Evolutionary conservation across 2,888 invertebrate species (phyloP).

Genomic region (Philaethria dido): DNA sequence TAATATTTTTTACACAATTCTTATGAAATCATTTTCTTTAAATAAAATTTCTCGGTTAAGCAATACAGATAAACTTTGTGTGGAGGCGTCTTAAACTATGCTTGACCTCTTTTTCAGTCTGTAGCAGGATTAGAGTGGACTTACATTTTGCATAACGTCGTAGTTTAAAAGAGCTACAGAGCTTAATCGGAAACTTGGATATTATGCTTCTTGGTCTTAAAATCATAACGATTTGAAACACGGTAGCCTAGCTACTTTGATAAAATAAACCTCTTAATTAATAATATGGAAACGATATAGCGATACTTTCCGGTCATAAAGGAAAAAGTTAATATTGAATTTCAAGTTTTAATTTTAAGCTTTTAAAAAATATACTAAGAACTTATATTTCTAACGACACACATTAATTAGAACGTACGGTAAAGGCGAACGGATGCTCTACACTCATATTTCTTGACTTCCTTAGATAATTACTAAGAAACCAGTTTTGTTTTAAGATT

Average conservation of each 20-base stretch:
- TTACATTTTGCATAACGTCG: conserved; percentile 41
- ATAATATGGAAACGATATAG: not conserved
- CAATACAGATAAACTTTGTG: conserved; percentile 27
- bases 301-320: not conserved
- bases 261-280: not conserved
- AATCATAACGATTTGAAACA: conserved; percentile 18
- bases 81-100: conserved; percentile 32
- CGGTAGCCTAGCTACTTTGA: not conserved
- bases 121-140: conserved; percentile 38
- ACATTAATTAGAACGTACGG: conserved; percentile 16
- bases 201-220: conserved; percentile 26
- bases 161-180: conserved; percentile 39
- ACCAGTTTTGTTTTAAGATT: conserved; percentile 12
- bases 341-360: not conserved
- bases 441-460: conserved; percentile 27
- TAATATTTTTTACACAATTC: not conserved
- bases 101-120: conserved; percentile 38
- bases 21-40: conserved; percentile 1
- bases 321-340: not conserved
- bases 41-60: conserved; percentile 12
- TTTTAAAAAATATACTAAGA: not conserved
- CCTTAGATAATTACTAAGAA: conserved; percentile 33
- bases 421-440: conserved; percentile 17
- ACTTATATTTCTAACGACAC: conserved; percentile 15
- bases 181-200: conserved; percentile 39